Conservation (phyloP, 2,888 invertebrate species). For the Nowickia ferox region DNA sequence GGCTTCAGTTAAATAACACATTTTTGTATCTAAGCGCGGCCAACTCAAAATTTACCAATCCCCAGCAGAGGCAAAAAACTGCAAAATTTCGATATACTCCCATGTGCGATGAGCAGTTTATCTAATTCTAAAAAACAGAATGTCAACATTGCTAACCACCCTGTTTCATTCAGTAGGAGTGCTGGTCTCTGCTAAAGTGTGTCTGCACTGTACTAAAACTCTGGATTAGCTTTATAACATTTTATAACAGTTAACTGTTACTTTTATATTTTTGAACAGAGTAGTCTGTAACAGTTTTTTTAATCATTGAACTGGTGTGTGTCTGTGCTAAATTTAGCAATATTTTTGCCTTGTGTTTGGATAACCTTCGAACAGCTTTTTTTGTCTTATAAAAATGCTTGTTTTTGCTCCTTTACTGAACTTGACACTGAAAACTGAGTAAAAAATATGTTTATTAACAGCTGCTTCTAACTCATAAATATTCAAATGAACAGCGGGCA, state of each 20-base stretch:
- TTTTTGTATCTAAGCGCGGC: too few relatives aligned
- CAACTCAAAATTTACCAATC: too few relatives aligned
- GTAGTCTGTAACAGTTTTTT: background rate
- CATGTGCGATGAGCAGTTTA: too few relatives aligned
- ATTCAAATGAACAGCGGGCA: constrained; percentile 79
- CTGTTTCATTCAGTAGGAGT: background rate
- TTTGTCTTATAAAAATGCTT: background rate
- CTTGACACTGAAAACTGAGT: constrained; percentile 66
- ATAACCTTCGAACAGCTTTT: too few relatives aligned
- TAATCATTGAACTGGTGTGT: background rate
- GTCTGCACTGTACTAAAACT: background rate
- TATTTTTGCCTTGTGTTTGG: background rate
- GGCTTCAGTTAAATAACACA: too few relatives aligned
- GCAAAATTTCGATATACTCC: background rate
- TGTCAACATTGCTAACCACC: background rate
- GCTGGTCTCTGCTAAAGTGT: background rate
- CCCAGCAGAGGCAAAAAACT: too few relatives aligned
- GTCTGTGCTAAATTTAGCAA: constrained; percentile 14
- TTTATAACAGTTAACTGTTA: too few relatives aligned
- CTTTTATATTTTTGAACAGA: background rate
- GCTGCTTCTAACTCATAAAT: constrained; percentile 75
- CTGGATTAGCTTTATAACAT: too few relatives aligned
- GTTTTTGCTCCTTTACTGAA: constrained; percentile 40
- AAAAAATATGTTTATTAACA: constrained; percentile 73
- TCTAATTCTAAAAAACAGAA: too few relatives aligned